A percentile compares a stretch with the other conserved stretches of the same genome.
Evolutionary conservation across 2,797 vertebrate genomes (phyloP).

Genomic region (Carduelis carduelis): DNA sequence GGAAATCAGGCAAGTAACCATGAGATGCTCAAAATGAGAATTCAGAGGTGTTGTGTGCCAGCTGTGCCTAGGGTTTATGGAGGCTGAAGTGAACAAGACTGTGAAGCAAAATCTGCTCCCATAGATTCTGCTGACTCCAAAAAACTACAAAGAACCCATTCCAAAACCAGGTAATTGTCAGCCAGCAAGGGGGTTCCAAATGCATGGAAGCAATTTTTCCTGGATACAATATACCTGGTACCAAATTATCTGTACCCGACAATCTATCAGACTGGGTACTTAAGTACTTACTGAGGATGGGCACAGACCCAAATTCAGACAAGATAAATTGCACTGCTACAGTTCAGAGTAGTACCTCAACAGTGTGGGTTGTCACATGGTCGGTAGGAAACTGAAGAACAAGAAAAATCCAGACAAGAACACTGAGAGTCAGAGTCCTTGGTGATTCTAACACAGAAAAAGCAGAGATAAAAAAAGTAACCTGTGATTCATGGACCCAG

Average conservation of each 20-base stretch:
- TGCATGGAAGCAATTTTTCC: not conserved
- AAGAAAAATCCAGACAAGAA: not conserved
- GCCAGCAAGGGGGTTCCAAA: not conserved
- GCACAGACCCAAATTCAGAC: not conserved
- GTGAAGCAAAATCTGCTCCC: not conserved
- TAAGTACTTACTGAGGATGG: not conserved
- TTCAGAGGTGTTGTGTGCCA: not conserved
- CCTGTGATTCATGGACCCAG: not conserved
- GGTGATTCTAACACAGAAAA: not conserved
- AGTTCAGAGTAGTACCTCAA: not conserved
- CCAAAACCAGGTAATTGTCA: not conserved
- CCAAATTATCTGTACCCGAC: not conserved
- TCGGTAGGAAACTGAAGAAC: not conserved
- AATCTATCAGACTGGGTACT: not conserved
- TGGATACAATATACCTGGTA: not conserved
- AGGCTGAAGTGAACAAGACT: not conserved
- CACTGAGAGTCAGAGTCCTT: not conserved
- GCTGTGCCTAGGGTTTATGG: not conserved
- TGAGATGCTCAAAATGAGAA: not conserved
- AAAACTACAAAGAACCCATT: not conserved
- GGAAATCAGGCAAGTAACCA: not conserved
- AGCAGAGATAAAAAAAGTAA: not conserved
- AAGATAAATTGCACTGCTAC: not conserved
- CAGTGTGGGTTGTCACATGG: not conserved
- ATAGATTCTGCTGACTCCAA: not conserved